Conservation (phyloP, 1,140 invertebrate species). For the Eciton burchellii region DNA sequence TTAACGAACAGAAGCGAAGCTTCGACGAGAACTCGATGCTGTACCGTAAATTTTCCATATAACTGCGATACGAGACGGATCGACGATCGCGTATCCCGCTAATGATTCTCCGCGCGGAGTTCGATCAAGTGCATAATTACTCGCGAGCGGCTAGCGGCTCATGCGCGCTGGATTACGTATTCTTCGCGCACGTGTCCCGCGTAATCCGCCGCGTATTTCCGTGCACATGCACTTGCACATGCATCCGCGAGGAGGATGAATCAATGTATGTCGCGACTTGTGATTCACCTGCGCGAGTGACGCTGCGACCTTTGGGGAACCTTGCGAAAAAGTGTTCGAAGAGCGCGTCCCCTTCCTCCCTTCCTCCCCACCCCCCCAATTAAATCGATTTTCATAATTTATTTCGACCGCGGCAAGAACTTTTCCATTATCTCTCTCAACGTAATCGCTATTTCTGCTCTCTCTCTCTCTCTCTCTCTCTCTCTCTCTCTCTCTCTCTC, state of each 20-base stretch:
- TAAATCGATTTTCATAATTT: too few species aligned
- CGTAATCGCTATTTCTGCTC: too few species aligned
- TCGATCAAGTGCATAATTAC: slow-evolving; percentile 41
- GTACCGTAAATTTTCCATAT: too few species aligned
- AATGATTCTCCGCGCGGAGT: slow-evolving; percentile 12
- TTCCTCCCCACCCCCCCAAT: neutral
- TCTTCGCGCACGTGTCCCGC: slow-evolving; percentile 36
- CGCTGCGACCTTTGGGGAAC: neutral
- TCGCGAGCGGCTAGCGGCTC: neutral
- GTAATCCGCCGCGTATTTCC: neutral
- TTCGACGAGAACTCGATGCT: neutral
- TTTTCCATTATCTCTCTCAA: too few species aligned
- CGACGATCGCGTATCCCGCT: neutral
- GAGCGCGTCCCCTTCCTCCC: too few species aligned
- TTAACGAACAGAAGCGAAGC: too few species aligned
- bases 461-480: too few species aligned
- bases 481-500: too few species aligned
- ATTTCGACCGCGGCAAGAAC: too few species aligned
- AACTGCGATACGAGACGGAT: too few species aligned
- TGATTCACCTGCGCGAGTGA: neutral
- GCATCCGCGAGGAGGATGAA: neutral
- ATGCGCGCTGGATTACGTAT: slow-evolving; percentile 34
- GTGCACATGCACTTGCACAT: neutral
- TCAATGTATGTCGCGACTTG: neutral
- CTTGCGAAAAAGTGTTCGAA: neutral